Base-by-base conservation (phyloP, 2,113 vertebrate genomes). In the Arvicanthis niloticus region DNA sequence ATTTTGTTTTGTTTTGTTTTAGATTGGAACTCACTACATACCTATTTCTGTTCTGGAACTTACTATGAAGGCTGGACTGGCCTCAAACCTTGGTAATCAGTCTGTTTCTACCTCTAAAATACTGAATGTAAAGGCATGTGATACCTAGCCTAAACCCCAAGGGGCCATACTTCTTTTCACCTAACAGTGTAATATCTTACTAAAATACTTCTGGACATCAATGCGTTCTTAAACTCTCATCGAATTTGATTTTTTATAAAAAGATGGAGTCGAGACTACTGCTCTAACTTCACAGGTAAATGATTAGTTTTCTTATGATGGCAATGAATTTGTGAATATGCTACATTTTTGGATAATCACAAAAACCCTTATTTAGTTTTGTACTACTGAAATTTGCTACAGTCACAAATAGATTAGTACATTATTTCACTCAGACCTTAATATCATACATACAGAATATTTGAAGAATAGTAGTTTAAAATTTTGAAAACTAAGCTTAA, bases 401-500 rank as follows among this genome's bases (percentile, higher is more conserved):
- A 1, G 9, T 75, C 89, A 80, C 37, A 76, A 2, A 95, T 73
- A 58, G 31, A 85, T 75, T 65, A 82, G 3, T 4, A 94, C 5
- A 48, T 26, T 60, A 11, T 58, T 92, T 12, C 0, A 87, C 7
- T 80, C 11, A 56, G n/a, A 17, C 16, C 2, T n/a, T 40, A 96
- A 51, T 53, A 8, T 53, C 65, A n/a, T 45, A 21, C 24, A 67
- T 29, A 51, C 22, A 89, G 45, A 75, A 89, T 87, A 1, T 58
- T 81, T 81, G 40, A 13, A 73, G 37, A 75, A 76, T 5, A 68
- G 15, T 26, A 81, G 22, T 90, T 86, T 31, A 65, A 58, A 89
- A 68, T 51, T 67, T 8, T 5, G 91, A 45, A 67, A 13, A 91
- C 56, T 95, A n/a, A 29, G 7, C 56, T 82, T 95, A 89, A 93